Evolutionary conservation across 1,140 invertebrate species (phyloP), one percentile per base, ranked within the genome.

Genomic region (Gryllus bimaculatus): DNA sequence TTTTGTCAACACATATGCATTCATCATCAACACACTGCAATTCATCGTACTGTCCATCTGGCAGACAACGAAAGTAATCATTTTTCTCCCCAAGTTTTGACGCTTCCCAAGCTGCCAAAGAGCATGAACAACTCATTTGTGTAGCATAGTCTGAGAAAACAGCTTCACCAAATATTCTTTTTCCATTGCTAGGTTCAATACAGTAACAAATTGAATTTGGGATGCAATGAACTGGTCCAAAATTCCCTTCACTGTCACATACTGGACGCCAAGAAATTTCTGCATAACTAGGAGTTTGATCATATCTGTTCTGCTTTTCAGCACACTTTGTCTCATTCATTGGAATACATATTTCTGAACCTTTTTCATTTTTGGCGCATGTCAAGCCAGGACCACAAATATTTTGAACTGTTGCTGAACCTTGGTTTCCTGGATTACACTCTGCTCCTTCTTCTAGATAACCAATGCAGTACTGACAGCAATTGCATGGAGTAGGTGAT

Each of bases 191-290:
- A 3, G 54, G 54, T 7, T 66, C 54, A 66, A 66, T 66, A 18
- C 54, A 66, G 54, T 66, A 66, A 66, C 54, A 66, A 66, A 66
- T 66, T 66, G 54, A 66, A 66, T 18, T 66, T 66, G 54, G 54
- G 7, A 66, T 66, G 54, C 54, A 66, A 18, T 66, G 54, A 66
- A 66, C 54, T 66, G 54, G 7, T 66, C 54, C 54, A 66, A 13
- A 66, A 66, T 66, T 18, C 10, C 54, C 54, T 66, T 66, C 54
- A 18, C 54, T 18, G 18, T 66, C 54, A 66, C 54, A 66, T 10
- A 66, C 54, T 13, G 54, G 54, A 3, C 54, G 10, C 54, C 54
- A 66, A 66, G 54, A 66, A 18, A 66, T 66, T 66, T 66, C 10
- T 13, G 54, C 54, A 13, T 13, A 66, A 66, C 54, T 66, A 3